Base-by-base conservation (phyloP, 2,113 vertebrate genomes). In the Hippocampus guttulatus region DNA sequence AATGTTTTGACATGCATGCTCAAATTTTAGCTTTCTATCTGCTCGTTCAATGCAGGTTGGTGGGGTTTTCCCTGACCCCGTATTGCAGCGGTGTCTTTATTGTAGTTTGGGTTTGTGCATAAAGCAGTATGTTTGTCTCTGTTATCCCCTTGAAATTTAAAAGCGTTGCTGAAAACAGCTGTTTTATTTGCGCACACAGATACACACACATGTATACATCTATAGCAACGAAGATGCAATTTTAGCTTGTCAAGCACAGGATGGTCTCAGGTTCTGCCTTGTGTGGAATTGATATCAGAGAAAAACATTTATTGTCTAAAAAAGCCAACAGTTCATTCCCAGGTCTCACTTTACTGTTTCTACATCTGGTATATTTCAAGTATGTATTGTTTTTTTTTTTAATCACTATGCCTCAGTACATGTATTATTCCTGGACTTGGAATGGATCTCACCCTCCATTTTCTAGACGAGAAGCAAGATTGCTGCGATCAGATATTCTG, bases 261-360 rank as follows among this genome's bases (percentile, higher is more conserved):
- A 74, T 82, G 69, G 74, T 79, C 74, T 77, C 33, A 14, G 64
- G 41, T 68, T 73, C 57, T 75, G 58, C 45, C 69, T 70, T 58
- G 60, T 69, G 62, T 62, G 72, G 23, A 68, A 74, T 11, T 81
- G 30, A 79, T 76, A 78, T 72, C 68, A 67, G 25, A 73, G 47
- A 30, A 57, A 54, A 27, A 43, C 18, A 38, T 21, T 41, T 11
- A 2, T 33, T 33, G 47, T 74, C 64, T 71, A 11, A 11, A 40
- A 51, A 69, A 23, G 66, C 69, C 71, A 67, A 68, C 25, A 72
- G 73, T 67, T 23, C 61, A 60, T 62, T 51, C 4, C 51, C 18
- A 21, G 18, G 20, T 49, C 15, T 60, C 64, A 27, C 1, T 64
- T 71, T 43, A 64, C 52, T 63, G 67, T 23, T 68, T 73, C 52